A percentile compares a stretch with the other conserved stretches of the same genome.
Evolutionary conservation across 2,888 invertebrate species (phyloP).

Genomic region (Cephus pulcher): DNA sequence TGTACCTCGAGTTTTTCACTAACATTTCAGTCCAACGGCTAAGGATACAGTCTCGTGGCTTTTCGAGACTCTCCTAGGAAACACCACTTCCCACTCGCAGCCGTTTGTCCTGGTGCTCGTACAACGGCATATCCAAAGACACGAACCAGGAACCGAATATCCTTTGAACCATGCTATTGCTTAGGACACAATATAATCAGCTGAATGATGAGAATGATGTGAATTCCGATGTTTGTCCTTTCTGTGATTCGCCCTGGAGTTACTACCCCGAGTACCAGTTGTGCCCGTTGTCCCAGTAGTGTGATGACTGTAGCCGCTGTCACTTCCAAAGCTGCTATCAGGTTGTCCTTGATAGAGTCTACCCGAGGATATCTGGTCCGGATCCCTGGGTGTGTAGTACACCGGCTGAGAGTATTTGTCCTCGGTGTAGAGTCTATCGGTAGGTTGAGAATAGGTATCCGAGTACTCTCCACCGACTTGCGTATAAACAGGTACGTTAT

Average conservation of each 20-base stretch:
- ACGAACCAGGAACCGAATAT: background rate
- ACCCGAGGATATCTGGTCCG: conserved; percentile 49
- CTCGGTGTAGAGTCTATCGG: conserved; percentile 54
- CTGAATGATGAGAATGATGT: conserved; percentile 57
- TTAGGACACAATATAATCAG: conserved; percentile 58
- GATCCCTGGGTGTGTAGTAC: conserved; percentile 54
- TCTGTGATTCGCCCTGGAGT: conserved; percentile 52
- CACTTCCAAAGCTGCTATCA: conserved; percentile 82
- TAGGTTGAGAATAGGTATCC: conserved; percentile 61
- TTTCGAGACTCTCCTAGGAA: background rate
- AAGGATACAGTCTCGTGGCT: background rate
- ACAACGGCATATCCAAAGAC: background rate
- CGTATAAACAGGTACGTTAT: conserved; percentile 51
- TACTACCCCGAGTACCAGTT: conserved; percentile 50
- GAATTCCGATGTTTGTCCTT: conserved; percentile 59
- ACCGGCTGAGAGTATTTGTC: conserved; percentile 59
- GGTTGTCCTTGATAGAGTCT: conserved; percentile 59
- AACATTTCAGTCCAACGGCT: background rate
- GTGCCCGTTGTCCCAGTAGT: conserved; percentile 70
- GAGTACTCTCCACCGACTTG: conserved; percentile 56
- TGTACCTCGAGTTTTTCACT: background rate
- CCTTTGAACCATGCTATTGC: background rate
- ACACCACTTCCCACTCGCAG: background rate
- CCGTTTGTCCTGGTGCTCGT: background rate
- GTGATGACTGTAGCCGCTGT: conserved; percentile 88